These are phyloP conservation scores for Pogoniulus pusillus DNA, from an alignment of 2,797 vertebrate genomes.

Conservation along the genomic window DNA sequence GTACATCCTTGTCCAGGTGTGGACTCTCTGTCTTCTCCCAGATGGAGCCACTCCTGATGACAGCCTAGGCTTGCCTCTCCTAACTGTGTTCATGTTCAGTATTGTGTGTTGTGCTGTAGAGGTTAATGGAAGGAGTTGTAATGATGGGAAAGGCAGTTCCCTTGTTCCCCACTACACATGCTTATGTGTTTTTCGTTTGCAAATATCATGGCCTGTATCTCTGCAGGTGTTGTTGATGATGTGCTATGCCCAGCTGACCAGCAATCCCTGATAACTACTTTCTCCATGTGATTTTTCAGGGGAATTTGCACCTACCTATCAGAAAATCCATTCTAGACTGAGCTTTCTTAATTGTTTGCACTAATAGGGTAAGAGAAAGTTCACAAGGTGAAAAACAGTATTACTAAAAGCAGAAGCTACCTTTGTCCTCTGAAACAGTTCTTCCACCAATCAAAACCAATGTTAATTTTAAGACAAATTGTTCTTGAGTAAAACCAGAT, in stretches of 20 bases:
- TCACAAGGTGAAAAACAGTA: background rate
- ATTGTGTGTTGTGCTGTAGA: background rate
- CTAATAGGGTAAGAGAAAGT: background rate
- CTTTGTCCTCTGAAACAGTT: background rate
- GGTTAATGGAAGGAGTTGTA: background rate
- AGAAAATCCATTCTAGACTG: background rate
- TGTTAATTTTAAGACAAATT: background rate
- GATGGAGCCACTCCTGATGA: accelerated
- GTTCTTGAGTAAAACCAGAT: background rate
- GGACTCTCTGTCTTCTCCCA: background rate
- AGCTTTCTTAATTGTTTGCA: background rate
- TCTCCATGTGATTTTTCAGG: background rate
- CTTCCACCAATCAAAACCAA: background rate
- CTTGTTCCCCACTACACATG: accelerated
- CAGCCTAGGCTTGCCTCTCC: background rate
- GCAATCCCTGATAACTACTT: background rate
- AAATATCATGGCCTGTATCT: background rate
- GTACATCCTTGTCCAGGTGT: background rate
- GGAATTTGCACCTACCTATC: background rate
- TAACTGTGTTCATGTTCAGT: background rate
- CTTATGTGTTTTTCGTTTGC: background rate
- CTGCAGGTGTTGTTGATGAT: background rate
- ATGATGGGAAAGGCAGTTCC: background rate
- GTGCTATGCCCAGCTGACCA: background rate
- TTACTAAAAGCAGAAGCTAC: background rate